Evolutionary conservation across 2,888 invertebrate genomes (phyloP), one percentile per base, ranked within the genome.

Genomic region (Tetragnatha montana): DNA sequence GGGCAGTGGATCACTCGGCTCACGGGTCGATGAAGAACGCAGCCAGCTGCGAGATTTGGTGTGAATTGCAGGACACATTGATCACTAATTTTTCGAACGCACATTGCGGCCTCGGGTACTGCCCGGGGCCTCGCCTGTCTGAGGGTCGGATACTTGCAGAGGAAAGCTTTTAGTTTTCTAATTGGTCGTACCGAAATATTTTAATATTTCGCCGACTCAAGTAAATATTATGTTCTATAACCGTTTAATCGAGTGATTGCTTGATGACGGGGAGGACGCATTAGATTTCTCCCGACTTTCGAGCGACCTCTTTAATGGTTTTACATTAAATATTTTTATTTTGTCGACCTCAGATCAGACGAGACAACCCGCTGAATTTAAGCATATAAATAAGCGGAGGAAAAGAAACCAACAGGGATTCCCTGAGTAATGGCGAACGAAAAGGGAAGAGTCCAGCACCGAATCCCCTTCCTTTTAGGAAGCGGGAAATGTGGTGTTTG

Each of bases 361-460:
- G 93, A 92, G 93, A 93, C 81, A 92, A 94, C 94, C 94, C 93
- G 93, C 94, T 93, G 93, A 94, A 95, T 94, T 95, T 95, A 95
- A 95, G 95, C 95, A 95, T 95, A 95, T 95, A 94, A 95, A 93
- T 95, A 94, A 95, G 95, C 95, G 95, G 95, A 95, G 95, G 95
- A 95, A 95, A 95, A 95, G 95, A 95, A 95, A 95, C 94, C 94
- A 95, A 95, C 94, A 91, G 94, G 94, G 94, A 95, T 95, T 95
- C 94, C 95, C 94, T 93, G 93, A 95, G 95, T 95, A 95, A 94
- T 73, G 86, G 86, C 86, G 86, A 87, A 73, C 86, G 86, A 87
- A 87, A 68, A 73, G 86, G 60, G 60, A 60, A 60, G 10, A 60
- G 60, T 60, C 60, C 60, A 60, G 60, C 60, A 17, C 60, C 60